Conservation (phyloP, 2,888 invertebrate species). For the Tipula vernalis region DNA sequence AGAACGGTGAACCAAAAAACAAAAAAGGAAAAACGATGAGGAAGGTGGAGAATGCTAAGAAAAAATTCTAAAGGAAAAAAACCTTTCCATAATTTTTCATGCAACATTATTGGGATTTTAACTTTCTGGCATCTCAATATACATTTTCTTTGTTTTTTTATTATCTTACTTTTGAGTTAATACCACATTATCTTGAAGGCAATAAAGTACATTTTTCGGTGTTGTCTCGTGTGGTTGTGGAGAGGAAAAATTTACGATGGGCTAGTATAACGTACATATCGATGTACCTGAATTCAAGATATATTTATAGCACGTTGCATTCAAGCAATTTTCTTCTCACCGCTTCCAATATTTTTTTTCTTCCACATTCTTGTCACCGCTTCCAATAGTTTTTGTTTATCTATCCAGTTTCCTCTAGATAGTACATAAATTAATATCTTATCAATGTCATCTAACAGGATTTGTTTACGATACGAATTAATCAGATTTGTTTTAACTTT, state of each 20-base stretch:
- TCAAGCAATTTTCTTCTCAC: too few species aligned
- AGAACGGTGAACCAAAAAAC: too few species aligned
- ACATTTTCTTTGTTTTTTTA: not conserved
- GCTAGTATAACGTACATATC: not conserved
- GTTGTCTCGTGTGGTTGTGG: not conserved
- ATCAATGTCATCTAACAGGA: not conserved
- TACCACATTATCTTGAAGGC: not conserved
- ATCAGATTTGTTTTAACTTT: not conserved
- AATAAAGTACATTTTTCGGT: not conserved
- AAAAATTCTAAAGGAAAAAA: too few species aligned
- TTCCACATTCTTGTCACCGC: too few species aligned
- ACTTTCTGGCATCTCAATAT: not conserved
- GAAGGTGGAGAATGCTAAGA: too few species aligned
- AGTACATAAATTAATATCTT: not conserved
- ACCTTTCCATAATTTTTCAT: not conserved
- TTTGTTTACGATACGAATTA: not conserved
- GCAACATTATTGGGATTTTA: not conserved
- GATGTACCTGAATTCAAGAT: not conserved
- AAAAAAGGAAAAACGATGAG: too few species aligned
- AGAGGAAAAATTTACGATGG: not conserved
- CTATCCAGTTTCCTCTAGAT: not conserved
- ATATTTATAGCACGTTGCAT: not conserved
- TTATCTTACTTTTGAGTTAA: not conserved
- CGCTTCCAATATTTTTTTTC: too few species aligned
- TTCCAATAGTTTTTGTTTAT: too few species aligned